Evolutionary conservation across 2,888 invertebrate species (phyloP).

Genomic region (Pilophorus perplexus): DNA sequence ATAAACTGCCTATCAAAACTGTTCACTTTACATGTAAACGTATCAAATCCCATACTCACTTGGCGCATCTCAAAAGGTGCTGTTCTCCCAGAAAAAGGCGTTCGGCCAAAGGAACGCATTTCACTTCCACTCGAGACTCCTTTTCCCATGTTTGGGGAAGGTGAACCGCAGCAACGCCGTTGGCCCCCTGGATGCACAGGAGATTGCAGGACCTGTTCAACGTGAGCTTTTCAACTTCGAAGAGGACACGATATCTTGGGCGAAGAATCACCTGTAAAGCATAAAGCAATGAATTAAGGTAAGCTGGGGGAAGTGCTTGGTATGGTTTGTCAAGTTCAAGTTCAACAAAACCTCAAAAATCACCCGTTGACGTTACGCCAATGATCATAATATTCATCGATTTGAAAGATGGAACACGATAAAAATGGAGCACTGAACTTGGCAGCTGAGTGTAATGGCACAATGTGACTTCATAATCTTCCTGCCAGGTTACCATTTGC

Average conservation of each 20-base stretch:
- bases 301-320: no score
- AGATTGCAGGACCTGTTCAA: conserved; percentile 66
- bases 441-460: no score
- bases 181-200: conserved; percentile 66
- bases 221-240: conserved; percentile 65
- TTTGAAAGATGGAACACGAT: no score
- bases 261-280: conserved; percentile 63
- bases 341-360: no score
- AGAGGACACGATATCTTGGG: conserved; percentile 66
- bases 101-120: conserved; percentile 48
- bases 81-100: conserved; percentile 41
- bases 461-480: no score
- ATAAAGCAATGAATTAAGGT: no score
- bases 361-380: no score
- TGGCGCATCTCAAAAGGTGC: conserved; percentile 66
- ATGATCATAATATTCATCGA: no score
- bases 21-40: background rate
- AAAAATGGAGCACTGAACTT: no score
- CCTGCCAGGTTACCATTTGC: no score
- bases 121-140: conserved; percentile 67
- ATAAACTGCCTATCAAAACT: background rate
- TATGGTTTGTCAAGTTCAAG: no score
- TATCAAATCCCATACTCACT: conserved; percentile 49
- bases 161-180: conserved; percentile 68
- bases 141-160: conserved; percentile 71